A percentile compares a stretch with the other conserved stretches of the same genome.
Evolutionary conservation across 37 sponge, comb jelly and placozoan species (phyloP).

Genomic region (Cliona cf. orientalis): DNA sequence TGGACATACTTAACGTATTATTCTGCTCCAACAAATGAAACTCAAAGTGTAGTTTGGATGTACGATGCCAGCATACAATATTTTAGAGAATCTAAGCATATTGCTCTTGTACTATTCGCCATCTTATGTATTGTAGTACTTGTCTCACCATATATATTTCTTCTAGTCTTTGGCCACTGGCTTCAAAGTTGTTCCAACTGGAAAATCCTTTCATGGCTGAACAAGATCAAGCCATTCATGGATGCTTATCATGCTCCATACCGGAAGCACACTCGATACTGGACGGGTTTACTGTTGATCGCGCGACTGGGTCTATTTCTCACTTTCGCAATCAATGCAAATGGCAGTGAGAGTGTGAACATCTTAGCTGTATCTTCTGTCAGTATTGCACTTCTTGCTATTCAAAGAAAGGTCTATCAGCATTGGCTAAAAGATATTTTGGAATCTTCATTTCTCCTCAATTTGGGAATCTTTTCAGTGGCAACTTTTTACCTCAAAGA

Average conservation of each 20-base stretch:
- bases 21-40: too few relatives aligned
- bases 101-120: background rate
- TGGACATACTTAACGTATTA: background rate
- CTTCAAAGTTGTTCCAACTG: too few relatives aligned
- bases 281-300: too few relatives aligned
- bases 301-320: too few relatives aligned
- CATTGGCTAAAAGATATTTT: too few relatives aligned
- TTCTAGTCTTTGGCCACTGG: background rate
- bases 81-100: background rate
- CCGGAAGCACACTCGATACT: background rate
- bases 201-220: background rate
- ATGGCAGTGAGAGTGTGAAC: background rate
- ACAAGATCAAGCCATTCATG: background rate
- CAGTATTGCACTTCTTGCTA: slow-evolving; percentile 1
- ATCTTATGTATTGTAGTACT: background rate
- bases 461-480: background rate
- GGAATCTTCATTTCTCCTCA: background rate
- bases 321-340: background rate
- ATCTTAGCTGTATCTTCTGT: background rate
- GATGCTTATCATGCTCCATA: background rate
- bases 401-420: background rate
- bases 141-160: background rate
- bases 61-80: too few relatives aligned
- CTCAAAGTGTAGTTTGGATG: too few relatives aligned
- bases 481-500: background rate